These are phyloP conservation scores for Peromyscus polionotus DNA, from an alignment of 2,113 vertebrate species.

Conservation along the genomic window DNA sequence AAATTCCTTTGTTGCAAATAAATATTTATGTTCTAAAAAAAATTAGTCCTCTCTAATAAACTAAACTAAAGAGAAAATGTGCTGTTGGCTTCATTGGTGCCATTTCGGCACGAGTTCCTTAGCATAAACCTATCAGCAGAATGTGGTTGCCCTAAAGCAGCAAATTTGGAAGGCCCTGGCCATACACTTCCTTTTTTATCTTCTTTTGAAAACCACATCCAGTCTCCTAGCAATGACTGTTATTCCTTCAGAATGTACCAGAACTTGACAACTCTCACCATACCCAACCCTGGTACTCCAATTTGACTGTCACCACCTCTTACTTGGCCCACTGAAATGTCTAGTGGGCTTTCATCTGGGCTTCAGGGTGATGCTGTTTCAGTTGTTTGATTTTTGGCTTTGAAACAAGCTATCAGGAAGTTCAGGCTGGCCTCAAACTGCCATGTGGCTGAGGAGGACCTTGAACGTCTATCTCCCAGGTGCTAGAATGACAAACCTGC, in stretches of 20 bases:
- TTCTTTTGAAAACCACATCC: conserved; percentile 19
- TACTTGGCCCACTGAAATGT: neutral
- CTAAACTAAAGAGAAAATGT: neutral
- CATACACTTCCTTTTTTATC: neutral
- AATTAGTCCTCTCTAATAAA: conserved; percentile 28
- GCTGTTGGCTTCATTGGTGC: neutral
- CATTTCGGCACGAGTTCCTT: neutral
- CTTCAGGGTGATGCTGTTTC: neutral
- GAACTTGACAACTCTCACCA: neutral
- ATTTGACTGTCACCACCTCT: neutral
- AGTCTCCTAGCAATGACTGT: neutral
- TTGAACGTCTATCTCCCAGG: neutral
- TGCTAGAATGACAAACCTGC: neutral
- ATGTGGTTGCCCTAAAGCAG: neutral
- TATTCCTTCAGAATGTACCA: conserved; percentile 21
- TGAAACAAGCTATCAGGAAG: neutral
- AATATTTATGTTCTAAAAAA: too few species aligned
- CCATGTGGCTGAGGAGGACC: too few species aligned
- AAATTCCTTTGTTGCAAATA: too few species aligned
- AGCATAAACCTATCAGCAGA: neutral
- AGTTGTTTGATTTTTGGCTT: neutral
- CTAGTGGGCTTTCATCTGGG: neutral
- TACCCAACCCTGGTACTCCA: neutral
- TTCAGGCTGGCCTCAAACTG: neutral
- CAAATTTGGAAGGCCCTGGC: neutral